Percentiles rank a stretch among this genome's conserved stretches.
phyloP scores from a whole-genome alignment of 2,888 invertebrate species.

The Liodrosophila aerea region DNA sequence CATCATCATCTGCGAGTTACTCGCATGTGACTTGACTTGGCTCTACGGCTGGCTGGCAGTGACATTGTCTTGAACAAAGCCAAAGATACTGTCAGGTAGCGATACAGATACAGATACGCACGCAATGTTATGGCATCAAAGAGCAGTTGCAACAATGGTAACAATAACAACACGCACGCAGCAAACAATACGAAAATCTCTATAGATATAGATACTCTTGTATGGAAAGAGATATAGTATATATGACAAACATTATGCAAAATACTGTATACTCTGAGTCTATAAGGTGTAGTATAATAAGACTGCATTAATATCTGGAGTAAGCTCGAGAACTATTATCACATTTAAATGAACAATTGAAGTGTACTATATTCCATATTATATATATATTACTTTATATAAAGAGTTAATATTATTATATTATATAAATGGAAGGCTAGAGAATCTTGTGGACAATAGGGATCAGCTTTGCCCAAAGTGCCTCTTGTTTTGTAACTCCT shows the following conservation, averaged over 20 bases:
- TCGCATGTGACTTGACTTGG: background rate
- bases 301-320: too few species aligned
- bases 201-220: background rate
- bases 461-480: too few species aligned
- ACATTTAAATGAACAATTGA: too few species aligned
- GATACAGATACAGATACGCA: constrained; percentile 6
- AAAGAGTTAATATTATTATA: too few species aligned
- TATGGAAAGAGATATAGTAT: constrained; percentile 1
- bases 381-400: too few species aligned
- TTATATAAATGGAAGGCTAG: too few species aligned
- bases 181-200: constrained; percentile 8
- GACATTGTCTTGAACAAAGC: constrained; percentile 33
- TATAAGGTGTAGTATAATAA: too few species aligned
- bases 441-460: too few species aligned
- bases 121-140: constrained; percentile 21
- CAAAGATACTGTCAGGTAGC: constrained; percentile 6
- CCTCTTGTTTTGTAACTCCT: too few species aligned
- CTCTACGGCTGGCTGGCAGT: constrained; percentile 21
- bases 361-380: too few species aligned
- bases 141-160: background rate
- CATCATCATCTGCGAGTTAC: background rate
- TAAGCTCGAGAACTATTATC: too few species aligned
- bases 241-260: background rate
- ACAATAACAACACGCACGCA: constrained; percentile 13
- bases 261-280: too few species aligned